phyloP scores from a whole-genome alignment of 2,113 vertebrate species.

The Cryptotis parvus region DNA sequence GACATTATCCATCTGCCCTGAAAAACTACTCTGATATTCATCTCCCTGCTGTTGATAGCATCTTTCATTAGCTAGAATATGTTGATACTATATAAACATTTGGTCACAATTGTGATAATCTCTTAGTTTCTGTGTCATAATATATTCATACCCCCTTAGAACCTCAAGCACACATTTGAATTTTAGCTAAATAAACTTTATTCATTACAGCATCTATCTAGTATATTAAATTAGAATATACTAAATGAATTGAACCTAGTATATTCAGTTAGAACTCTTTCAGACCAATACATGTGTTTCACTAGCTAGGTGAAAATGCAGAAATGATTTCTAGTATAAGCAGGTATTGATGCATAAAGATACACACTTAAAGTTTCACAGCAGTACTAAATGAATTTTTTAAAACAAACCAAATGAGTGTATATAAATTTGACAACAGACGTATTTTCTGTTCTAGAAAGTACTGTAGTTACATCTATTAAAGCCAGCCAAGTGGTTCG shows the following conservation, averaged over 20 bases:
- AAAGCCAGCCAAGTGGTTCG: not conserved
- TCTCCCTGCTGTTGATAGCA: not conserved
- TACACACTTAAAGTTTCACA: not conserved
- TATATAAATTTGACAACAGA: not conserved
- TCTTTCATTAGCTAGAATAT: conserved; percentile 49
- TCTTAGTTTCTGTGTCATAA: not conserved
- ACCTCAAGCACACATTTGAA: not conserved
- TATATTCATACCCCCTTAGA: not conserved
- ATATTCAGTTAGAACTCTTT: not conserved
- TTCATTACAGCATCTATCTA: not conserved
- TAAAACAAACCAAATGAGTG: no score
- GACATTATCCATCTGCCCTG: not conserved
- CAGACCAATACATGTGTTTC: not conserved
- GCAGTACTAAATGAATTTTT: no score
- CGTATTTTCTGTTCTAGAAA: conserved; percentile 20
- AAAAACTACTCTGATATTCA: not conserved
- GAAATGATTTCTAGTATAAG: not conserved
- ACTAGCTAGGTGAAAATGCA: not conserved
- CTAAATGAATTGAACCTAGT: no score
- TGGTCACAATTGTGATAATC: not conserved
- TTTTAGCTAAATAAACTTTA: not conserved
- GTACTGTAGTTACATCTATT: not conserved
- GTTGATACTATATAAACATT: not conserved
- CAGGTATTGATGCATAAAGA: not conserved
- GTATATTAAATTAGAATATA: not conserved